A percentile compares a stretch with the other conserved stretches of the same genome.
These are phyloP conservation scores for Megamerina dolium DNA, from an alignment of 2,888 invertebrate species.

Conservation along the genomic window DNA sequence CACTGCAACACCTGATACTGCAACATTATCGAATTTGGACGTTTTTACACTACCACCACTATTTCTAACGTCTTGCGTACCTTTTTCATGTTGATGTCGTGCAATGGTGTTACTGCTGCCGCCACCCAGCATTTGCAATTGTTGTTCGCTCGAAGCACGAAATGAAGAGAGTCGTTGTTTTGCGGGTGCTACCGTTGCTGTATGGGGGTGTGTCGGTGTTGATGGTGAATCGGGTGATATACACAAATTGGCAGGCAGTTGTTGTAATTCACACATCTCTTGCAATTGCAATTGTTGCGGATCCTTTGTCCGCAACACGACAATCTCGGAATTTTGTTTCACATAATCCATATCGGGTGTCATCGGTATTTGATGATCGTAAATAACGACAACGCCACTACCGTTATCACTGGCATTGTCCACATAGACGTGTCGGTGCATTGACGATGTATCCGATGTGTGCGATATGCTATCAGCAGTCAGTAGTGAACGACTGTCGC, in stretches of 20 bases:
- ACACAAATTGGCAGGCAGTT: slow-evolving; percentile 34
- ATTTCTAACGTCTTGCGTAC: slow-evolving; percentile 32
- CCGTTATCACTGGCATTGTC: slow-evolving; percentile 32
- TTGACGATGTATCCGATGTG: slow-evolving; percentile 27
- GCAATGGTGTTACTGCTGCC: slow-evolving; percentile 18
- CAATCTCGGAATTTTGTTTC: slow-evolving; percentile 48
- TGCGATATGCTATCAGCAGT: slow-evolving; percentile 31
- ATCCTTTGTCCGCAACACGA: slow-evolving; percentile 46
- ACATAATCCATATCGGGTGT: slow-evolving; percentile 47
- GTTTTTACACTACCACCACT: slow-evolving; percentile 13
- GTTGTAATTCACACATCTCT: slow-evolving; percentile 39
- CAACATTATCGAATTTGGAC: not conserved
- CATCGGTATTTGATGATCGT: slow-evolving; percentile 45
- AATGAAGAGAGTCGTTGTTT: slow-evolving; percentile 49
- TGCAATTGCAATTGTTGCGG: slow-evolving; percentile 32
- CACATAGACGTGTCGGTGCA: slow-evolving; percentile 30
- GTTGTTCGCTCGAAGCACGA: slow-evolving; percentile 44
- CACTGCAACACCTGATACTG: slow-evolving; percentile 6
- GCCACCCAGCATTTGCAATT: slow-evolving; percentile 39
- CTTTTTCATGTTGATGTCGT: slow-evolving; percentile 26
- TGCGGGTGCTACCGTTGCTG: slow-evolving; percentile 43
- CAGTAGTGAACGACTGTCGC: slow-evolving; percentile 21
- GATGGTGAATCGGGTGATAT: slow-evolving; percentile 28
- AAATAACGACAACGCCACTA: slow-evolving; percentile 45
- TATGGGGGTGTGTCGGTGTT: slow-evolving; percentile 23